Base-by-base conservation (phyloP, 2,888 invertebrate species). In the Mechanitis messenoides region DNA sequence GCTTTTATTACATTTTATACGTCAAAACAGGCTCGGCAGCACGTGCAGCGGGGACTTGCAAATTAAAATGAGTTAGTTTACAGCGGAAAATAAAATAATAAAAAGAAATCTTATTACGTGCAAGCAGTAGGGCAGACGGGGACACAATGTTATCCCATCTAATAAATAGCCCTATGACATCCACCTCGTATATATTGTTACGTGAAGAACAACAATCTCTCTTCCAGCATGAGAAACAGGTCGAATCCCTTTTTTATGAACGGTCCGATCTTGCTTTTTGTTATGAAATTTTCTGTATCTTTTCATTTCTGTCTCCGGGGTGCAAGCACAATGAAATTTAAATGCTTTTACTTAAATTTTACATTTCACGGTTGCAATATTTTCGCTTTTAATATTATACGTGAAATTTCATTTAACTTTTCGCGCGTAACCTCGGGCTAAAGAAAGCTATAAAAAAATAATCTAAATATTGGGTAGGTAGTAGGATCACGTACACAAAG, bases 61-160 rank as follows among this genome's bases (percentile, higher is more conserved):
- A 88, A 88, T 89, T 87, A 87, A 88, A 87, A 87, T 85, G 81
- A 84, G 85, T 83, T 83, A 83, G 84, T 85, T 86, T 84, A 85
- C 84, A 83, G 75, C 79, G 71, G 74, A 82, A 81, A 81, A 83
- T 83, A 82, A 85, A 84, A 84, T 84, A 79, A 85, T 80, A 83
- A 83, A 83, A 69, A 69, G 72, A 81, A 85, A 85, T 83, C 80
- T 82, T 82, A 86, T 85, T 85, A 85, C 80, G 76, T 65, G 75
- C 74, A 77, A 75, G 79, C 78, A 74, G 76, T 71, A 73, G 72
- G 72, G 70, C 73, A 75, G 74, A 73, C 74, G 74, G 71, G 71
- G 78, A 78, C 83, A 86, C 87, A 86, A 83, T 85, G 86, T 87
- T 87, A 85, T 84, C 84, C 82, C 78, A 75, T 81, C 81, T 86